Evolutionary conservation across 1,140 invertebrate genomes (phyloP), one percentile per base, ranked within the genome.

Genomic region (Rhagoletis zephyria): DNA sequence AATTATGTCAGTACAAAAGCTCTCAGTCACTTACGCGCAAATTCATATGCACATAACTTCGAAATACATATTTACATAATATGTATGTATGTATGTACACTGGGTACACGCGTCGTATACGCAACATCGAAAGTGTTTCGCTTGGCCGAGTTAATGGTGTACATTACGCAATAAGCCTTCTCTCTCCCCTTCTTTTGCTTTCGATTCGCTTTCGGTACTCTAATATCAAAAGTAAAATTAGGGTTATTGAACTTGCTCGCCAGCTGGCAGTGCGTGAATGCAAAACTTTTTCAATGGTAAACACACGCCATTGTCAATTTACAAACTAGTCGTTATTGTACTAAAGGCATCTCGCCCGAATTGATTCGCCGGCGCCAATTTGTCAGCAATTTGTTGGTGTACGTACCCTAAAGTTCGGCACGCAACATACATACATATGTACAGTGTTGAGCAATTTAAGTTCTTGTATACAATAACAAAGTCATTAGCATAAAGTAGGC

Each of bases 391-490:
- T 14, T 45, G 12, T 6, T 70, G 65, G 2, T 42, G 9, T 42
- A 10, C 51, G 30, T 14, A 5, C 10, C 51, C 51, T 10, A 64
- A 30, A 6, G 5, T 2, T 67, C 2, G 10, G 65, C 30, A 42
- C 4, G 30, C 30, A 4, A 4, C 14, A 40, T 42, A 19, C 19
- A 10, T 63, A 16, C 61, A 14, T 63, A 14, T 63, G 61, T 67
- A 30, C 16, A 16, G 67, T 40, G 40, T 74, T n/a, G 16, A 74
- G 14, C 67, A 74, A 74, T 45, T 48, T 48, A 74, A 74, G 42
- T 74, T n/a, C 45, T 74, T 48, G 40, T 74, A 74, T 74, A 74
- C 67, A 74, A 74, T 74, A 74, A 74, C 67, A 74, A 74, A 74
- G 67, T 42, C 42, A 74, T 74, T 74, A 74, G 40, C 67, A 74